Evolutionary conservation across 2,113 vertebrate genomes (phyloP).

Genomic region (Ailuropoda melanoleuca): DNA sequence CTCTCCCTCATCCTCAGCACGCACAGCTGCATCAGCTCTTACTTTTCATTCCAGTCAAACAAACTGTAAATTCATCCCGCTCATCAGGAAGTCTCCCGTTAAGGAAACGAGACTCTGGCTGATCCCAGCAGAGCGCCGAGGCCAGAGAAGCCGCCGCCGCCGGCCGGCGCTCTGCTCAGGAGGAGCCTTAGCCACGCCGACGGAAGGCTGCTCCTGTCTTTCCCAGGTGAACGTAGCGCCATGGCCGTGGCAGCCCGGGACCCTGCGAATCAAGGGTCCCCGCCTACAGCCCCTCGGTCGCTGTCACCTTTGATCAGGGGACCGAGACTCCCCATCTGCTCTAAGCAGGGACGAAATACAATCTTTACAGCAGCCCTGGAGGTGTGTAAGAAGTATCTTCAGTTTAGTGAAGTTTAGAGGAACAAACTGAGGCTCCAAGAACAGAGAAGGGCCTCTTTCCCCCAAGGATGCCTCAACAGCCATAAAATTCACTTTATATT

Average conservation of each 20-base stretch:
- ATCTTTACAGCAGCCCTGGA: not conserved
- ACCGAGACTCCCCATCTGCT: not conserved
- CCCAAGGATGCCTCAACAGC: not conserved
- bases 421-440: conserved; percentile 18
- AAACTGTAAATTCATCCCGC: not conserved
- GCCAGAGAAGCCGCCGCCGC: not conserved
- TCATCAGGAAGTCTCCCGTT: not conserved
- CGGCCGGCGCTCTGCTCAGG: not conserved
- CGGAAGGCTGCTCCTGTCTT: not conserved
- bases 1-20: not conserved
- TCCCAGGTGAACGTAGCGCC: too few relatives aligned
- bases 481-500: conserved; percentile 1
- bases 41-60: conserved; percentile 27
- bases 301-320: not conserved
- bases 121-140: not conserved
- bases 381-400: not conserved
- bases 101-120: not conserved
- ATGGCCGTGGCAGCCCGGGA: not conserved
- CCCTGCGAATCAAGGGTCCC: not conserved
- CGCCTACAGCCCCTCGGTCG: not conserved
- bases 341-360: not conserved
- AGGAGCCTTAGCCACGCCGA: not conserved
- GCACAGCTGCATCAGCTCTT: conserved; percentile 56
- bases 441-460: not conserved
- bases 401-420: not conserved